These are phyloP conservation scores for Pseudachorutes palmiensis DNA, from an alignment of 1,140 invertebrate genomes.

Conservation along the genomic window DNA sequence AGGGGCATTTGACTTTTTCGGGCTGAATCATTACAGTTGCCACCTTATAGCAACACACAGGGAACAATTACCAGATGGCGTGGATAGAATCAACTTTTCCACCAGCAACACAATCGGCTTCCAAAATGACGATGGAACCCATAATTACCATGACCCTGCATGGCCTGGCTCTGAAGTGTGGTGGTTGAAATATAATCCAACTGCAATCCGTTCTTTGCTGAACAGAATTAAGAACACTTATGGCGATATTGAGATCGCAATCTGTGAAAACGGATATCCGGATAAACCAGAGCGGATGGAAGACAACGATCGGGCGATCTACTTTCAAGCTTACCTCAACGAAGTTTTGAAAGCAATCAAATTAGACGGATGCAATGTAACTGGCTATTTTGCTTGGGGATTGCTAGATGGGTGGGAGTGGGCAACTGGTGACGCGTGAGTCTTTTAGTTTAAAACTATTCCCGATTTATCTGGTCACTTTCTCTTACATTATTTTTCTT, in stretches of 20 bases:
- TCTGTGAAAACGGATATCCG: constrained; percentile 46
- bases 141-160: constrained; percentile 13
- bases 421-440: constrained; percentile 20
- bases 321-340: constrained; percentile 42
- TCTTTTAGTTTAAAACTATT: background rate
- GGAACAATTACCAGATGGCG: background rate
- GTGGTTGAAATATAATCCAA: constrained; percentile 37
- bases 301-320: constrained; percentile 42
- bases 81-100: background rate
- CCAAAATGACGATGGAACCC: constrained; percentile 7
- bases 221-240: constrained; percentile 43
- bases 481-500: background rate
- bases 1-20: constrained; percentile 25
- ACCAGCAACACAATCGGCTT: background rate
- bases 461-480: background rate
- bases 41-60: constrained; percentile 10
- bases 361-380: constrained; percentile 28
- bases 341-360: constrained; percentile 27
- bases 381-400: constrained; percentile 24
- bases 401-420: constrained; percentile 29
- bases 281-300: constrained; percentile 41
- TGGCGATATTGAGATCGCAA: constrained; percentile 41
- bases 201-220: constrained; percentile 41
- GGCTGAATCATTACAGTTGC: constrained; percentile 29
- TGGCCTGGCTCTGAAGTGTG: constrained; percentile 10